Conservation (phyloP, 1,140 invertebrate genomes). For the Helicorthomorpha holstii region DNA sequence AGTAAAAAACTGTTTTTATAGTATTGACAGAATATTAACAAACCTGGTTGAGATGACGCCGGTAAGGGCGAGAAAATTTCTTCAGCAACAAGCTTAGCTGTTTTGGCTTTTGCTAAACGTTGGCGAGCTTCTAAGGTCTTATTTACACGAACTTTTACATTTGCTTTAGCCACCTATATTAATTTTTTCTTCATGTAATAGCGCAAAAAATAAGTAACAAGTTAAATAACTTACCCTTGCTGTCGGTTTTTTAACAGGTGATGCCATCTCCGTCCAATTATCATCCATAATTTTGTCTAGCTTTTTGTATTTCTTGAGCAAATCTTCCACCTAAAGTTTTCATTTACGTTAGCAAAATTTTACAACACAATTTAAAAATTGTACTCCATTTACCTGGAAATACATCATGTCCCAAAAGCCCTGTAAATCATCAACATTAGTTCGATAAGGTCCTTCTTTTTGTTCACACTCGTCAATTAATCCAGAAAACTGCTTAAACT, state of each 20-base stretch:
- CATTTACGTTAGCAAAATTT: not conserved
- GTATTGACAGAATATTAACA: no score
- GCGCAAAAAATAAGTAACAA: no score
- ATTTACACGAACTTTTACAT: no score
- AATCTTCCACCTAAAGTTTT: not conserved
- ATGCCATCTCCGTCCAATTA: not conserved
- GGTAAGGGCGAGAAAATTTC: no score
- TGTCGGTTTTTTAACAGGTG: not conserved
- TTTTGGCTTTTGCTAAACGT: no score
- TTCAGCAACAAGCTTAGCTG: no score
- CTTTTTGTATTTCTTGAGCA: not conserved
- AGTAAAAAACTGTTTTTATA: no score
- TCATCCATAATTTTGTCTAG: not conserved
- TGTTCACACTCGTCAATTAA: constrained; percentile 44
- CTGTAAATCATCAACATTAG: constrained; percentile 44
- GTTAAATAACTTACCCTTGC: no score
- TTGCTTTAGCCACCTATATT: no score
- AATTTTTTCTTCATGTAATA: no score
- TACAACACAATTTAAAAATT: not conserved
- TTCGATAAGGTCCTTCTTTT: constrained; percentile 35
- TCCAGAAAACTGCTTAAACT: constrained; percentile 43
- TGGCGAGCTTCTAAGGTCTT: no score
- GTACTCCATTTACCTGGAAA: constrained; percentile 31
- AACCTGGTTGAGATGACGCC: no score
- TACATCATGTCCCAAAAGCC: constrained; percentile 61